A percentile compares a stretch with the other conserved stretches of the same genome.
phyloP scores from a whole-genome alignment of 2,113 vertebrate genomes.

The Forbesichthys agassizii region DNA sequence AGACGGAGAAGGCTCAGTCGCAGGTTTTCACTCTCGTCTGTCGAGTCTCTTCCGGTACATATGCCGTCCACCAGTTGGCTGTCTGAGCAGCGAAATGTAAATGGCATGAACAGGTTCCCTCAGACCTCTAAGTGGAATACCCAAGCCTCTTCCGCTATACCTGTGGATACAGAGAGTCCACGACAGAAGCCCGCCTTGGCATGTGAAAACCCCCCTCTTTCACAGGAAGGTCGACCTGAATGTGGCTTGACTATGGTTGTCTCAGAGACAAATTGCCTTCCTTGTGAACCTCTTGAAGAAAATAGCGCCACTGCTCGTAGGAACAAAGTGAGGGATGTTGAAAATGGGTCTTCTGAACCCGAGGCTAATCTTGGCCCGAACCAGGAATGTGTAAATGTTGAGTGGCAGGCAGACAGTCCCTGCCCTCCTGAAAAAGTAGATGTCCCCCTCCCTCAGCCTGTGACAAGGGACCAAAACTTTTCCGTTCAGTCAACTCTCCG shows the following conservation, averaged over 20 bases:
- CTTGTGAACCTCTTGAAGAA: no score
- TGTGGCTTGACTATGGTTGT: not conserved
- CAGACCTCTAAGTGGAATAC: not conserved
- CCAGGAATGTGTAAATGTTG: slow-evolving; percentile 8
- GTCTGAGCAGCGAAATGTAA: slow-evolving; percentile 6
- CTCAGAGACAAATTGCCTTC: not conserved
- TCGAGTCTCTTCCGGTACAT: slow-evolving; percentile 8
- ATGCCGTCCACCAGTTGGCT: slow-evolving; percentile 29
- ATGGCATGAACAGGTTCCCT: not conserved
- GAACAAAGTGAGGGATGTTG: slow-evolving; percentile 4
- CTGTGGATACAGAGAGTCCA: not conserved
- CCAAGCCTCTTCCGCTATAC: not conserved
- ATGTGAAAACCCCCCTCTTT: not conserved
- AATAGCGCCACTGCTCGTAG: not conserved
- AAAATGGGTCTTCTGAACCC: slow-evolving; percentile 51
- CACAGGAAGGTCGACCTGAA: not conserved
- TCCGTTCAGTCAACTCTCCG: not conserved
- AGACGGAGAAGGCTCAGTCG: not conserved
- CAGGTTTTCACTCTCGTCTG: slow-evolving; percentile 15
- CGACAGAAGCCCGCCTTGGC: not conserved
- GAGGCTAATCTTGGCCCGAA: slow-evolving; percentile 48
- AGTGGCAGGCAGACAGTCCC: slow-evolving; percentile 5
- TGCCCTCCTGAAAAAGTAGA: not conserved
- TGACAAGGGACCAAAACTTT: not conserved
- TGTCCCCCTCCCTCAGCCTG: not conserved